Conservation (phyloP, 2,888 invertebrate species). For the Drosophila gaucha region DNA sequence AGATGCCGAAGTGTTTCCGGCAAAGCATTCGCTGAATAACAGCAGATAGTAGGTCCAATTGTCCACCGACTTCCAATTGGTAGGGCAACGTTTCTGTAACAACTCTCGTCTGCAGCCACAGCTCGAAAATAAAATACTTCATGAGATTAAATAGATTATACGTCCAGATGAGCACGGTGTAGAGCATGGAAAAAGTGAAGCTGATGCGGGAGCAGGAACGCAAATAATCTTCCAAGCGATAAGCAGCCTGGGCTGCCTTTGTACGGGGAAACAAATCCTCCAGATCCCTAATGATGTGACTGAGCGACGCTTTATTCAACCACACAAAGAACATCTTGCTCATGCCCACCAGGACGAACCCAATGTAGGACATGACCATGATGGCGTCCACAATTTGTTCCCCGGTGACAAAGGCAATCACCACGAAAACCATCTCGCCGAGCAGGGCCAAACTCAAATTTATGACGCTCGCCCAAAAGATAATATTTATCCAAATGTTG, state of each 20-base stretch:
- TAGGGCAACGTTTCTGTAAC: constrained; percentile 70
- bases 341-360: constrained; percentile 71
- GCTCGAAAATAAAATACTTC: constrained; percentile 66
- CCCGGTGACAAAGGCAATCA: constrained; percentile 51
- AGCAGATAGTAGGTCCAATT: constrained; percentile 69
- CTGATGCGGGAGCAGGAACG: constrained; percentile 54
- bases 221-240: constrained; percentile 52
- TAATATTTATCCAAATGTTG: constrained; percentile 22
- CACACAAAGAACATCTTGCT: constrained; percentile 79
- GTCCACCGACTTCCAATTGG: constrained; percentile 61
- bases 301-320: constrained; percentile 62
- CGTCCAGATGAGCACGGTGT: constrained; percentile 79
- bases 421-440: constrained; percentile 67
- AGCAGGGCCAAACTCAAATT: constrained; percentile 58
- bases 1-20: constrained; percentile 73
- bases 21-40: constrained; percentile 60
- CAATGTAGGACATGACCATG: constrained; percentile 77
- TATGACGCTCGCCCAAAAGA: constrained; percentile 59
- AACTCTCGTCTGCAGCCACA: constrained; percentile 48
- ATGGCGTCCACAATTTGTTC: constrained; percentile 73
- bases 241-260: constrained; percentile 35
- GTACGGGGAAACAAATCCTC: constrained; percentile 62
- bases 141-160: constrained; percentile 76
- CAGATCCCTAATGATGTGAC: constrained; percentile 60
- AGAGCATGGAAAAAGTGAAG: constrained; percentile 71